A percentile compares a stretch with the other conserved stretches of the same genome.
These are phyloP conservation scores for Tenthredo mesomela DNA, from an alignment of 2,888 invertebrate species.

Conservation along the genomic window DNA sequence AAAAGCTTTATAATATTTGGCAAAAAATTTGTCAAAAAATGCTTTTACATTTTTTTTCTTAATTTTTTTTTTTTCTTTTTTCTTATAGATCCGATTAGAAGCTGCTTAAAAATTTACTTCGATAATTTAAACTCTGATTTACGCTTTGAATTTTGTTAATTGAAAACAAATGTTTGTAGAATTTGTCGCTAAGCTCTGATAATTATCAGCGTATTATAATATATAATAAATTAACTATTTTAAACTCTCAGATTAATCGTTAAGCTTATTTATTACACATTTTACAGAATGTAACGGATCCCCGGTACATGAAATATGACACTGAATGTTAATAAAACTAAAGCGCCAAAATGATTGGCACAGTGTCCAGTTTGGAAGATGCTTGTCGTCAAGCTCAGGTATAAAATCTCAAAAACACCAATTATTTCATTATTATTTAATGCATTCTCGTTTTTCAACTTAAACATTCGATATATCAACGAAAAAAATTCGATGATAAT, in stretches of 20 bases:
- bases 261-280: slow-evolving; percentile 19
- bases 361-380: slow-evolving; percentile 74
- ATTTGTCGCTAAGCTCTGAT: background rate
- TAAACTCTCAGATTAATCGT: background rate
- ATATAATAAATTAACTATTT: background rate
- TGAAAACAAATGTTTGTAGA: background rate
- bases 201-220: background rate
- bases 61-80: background rate
- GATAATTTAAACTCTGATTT: background rate
- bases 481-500: background rate
- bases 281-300: slow-evolving; percentile 46
- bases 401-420: slow-evolving; percentile 27
- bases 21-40: background rate
- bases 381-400: slow-evolving; percentile 76
- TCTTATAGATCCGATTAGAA: background rate
- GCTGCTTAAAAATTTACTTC: background rate
- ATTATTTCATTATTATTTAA: background rate
- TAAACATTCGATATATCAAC: background rate
- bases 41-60: background rate
- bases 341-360: slow-evolving; percentile 74
- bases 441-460: background rate
- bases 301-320: slow-evolving; percentile 68
- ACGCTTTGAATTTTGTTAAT: background rate
- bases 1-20: background rate
- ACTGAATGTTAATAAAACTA: slow-evolving; percentile 66